Conservation (phyloP, 2,113 vertebrate species). For the Heterochromis multidens region DNA sequence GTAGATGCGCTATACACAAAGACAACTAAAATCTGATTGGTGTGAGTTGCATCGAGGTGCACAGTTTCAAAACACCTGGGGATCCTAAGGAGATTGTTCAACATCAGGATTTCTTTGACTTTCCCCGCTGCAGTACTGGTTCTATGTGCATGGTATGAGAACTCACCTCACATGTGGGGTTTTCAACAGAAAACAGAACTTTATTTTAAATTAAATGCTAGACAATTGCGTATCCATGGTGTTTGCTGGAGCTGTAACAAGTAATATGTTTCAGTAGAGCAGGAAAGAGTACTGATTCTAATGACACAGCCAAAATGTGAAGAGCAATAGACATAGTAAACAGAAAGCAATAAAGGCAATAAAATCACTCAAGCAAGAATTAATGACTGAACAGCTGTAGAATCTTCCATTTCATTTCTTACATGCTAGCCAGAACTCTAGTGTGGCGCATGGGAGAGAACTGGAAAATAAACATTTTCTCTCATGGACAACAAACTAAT, state of each 20-base stretch:
- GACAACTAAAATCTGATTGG: background rate
- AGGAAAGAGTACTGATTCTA: background rate
- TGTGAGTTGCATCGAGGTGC: background rate
- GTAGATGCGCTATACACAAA: background rate
- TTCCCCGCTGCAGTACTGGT: background rate
- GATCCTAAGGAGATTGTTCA: background rate
- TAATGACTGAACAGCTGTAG: background rate
- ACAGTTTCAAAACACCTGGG: background rate
- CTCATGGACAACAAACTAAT: background rate
- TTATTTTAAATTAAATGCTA: background rate
- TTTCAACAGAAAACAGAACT: background rate
- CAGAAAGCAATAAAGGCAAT: background rate
- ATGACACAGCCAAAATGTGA: background rate
- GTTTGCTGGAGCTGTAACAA: background rate
- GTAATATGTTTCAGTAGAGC: background rate
- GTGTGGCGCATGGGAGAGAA: background rate
- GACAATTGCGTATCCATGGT: background rate
- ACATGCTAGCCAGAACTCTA: background rate
- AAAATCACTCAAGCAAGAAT: background rate
- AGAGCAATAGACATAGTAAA: conserved; percentile 2
- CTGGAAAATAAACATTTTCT: background rate
- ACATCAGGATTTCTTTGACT: background rate
- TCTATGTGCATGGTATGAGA: background rate
- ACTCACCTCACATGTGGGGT: background rate
- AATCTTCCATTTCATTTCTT: background rate